phyloP scores from a whole-genome alignment of 2,797 vertebrate genomes.

The Falco naumanni region DNA sequence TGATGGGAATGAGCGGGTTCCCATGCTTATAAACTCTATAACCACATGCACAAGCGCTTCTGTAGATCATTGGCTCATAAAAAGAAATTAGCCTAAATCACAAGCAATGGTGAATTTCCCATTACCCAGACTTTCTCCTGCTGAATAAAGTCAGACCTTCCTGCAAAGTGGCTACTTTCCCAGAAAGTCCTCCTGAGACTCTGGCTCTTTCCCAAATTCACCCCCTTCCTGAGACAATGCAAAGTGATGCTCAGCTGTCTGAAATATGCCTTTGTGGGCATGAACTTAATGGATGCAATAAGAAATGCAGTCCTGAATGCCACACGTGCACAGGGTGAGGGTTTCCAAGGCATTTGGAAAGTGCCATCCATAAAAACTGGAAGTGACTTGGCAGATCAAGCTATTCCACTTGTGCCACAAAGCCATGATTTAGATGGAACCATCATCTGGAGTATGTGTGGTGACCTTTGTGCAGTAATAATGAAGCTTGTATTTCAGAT shows the following conservation, averaged over 20 bases:
- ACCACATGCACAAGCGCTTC: neutral
- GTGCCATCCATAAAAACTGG: neutral
- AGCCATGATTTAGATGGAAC: slow-evolving; percentile 20
- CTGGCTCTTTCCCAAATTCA: neutral
- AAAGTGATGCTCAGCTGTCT: neutral
- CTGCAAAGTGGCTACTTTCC: neutral
- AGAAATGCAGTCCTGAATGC: neutral
- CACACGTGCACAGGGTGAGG: neutral
- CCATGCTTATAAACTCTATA: neutral
- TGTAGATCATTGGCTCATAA: neutral
- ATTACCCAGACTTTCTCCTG: neutral
- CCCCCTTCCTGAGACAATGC: neutral
- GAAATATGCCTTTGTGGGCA: neutral
- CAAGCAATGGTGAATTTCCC: neutral
- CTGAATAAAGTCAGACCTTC: neutral
- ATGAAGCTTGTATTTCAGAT: neutral
- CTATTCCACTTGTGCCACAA: neutral
- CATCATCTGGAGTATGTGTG: neutral
- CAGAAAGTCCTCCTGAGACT: neutral
- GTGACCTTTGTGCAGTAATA: neutral
- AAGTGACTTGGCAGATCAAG: neutral
- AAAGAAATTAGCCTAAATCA: neutral
- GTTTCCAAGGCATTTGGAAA: slow-evolving; percentile 43
- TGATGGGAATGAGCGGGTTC: neutral
- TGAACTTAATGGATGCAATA: neutral